Percentiles rank a stretch among this genome's conserved stretches.
Evolutionary conservation across 64 coral and sea anemone genomes (phyloP).

Genomic region (Cladopsammia gracilis): DNA sequence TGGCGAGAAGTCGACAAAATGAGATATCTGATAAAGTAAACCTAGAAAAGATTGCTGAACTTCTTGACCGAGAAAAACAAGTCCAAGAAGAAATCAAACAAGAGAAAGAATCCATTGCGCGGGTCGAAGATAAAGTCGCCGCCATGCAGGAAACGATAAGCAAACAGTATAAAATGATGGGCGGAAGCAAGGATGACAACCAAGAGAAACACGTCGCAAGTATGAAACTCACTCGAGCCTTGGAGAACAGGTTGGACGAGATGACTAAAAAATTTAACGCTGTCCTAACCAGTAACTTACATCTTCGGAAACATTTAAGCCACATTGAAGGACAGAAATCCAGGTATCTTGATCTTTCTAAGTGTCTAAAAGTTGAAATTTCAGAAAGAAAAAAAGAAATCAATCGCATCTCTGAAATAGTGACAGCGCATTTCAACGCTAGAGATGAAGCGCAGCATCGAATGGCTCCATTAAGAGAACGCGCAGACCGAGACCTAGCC

Average conservation of each 20-base stretch:
- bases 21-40: conserved; percentile 75
- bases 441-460: conserved; percentile 96
- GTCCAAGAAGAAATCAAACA: conserved; percentile 56
- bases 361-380: conserved; percentile 64
- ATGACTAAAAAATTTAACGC: conserved; percentile 91
- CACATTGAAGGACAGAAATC: conserved; percentile 81
- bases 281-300: conserved; percentile 72
- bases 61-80: conserved; percentile 78
- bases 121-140: conserved; percentile 49
- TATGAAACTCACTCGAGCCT: conserved; percentile 83
- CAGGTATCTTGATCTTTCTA: conserved; percentile 74
- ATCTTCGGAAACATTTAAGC: conserved; percentile 76
- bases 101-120: conserved; percentile 53
- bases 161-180: conserved; percentile 60
- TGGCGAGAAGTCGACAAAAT: conserved; percentile 72
- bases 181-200: conserved; percentile 60
- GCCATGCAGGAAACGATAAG: conserved; percentile 66
- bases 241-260: conserved; percentile 89
- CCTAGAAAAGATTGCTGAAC: conserved; percentile 65
- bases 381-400: conserved; percentile 83
- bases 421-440: conserved; percentile 70
- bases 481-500: conserved; percentile 84
- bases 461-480: conserved; percentile 87
- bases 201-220: conserved; percentile 75
- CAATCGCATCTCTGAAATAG: conserved; percentile 82